Conservation (phyloP, 2,888 invertebrate genomes). For the Idaea straminata region DNA sequence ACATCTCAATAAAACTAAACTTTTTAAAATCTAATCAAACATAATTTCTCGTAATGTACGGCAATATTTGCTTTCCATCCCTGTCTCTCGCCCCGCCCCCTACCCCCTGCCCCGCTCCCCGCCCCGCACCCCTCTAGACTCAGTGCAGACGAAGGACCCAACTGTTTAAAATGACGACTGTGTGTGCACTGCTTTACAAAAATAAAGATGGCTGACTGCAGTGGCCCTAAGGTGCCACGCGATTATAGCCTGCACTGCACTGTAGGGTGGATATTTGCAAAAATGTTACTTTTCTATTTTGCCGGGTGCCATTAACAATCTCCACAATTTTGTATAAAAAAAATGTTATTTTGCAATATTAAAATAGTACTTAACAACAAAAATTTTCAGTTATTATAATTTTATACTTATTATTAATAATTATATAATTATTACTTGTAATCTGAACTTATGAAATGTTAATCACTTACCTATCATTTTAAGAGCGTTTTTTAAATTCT, state of each 20-base stretch:
- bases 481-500: neutral
- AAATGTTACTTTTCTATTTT: conserved; percentile 21
- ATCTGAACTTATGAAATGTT: neutral
- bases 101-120: conserved; percentile 40
- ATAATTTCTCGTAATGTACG: conserved; percentile 24
- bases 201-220: conserved; percentile 73
- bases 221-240: conserved; percentile 26
- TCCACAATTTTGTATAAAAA: neutral
- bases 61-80: conserved; percentile 56
- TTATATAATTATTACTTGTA: neutral
- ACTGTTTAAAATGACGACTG: conserved; percentile 51
- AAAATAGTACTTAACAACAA: neutral
- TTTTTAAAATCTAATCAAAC: conserved; percentile 4
- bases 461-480: neutral
- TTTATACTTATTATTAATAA: neutral
- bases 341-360: neutral
- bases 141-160: conserved; percentile 41
- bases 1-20: neutral
- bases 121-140: conserved; percentile 38
- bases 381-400: neutral
- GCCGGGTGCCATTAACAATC: neutral
- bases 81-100: conserved; percentile 60
- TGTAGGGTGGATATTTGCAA: conserved; percentile 25
- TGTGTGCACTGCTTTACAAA: conserved; percentile 65
- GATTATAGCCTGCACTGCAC: conserved; percentile 28